phyloP scores from a whole-genome alignment of 2,797 vertebrate genomes.

The Alosa sapidissima region DNA sequence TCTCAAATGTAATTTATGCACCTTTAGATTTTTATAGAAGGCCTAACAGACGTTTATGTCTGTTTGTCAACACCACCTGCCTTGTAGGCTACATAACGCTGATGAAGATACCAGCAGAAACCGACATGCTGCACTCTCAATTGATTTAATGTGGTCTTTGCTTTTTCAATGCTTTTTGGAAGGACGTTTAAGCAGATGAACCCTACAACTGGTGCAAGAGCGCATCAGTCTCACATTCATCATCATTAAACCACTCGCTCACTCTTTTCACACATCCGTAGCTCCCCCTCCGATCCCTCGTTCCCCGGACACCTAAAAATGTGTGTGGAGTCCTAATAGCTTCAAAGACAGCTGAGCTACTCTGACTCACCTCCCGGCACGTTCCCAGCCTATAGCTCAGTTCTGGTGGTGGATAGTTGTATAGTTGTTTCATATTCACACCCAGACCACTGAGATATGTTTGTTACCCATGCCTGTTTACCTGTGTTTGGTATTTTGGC shows the following conservation, averaged over 20 bases:
- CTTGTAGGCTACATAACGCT: constrained; percentile 87
- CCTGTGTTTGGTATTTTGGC: background rate
- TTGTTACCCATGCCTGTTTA: background rate
- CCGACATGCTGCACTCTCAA: constrained; percentile 94
- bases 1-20: background rate
- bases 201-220: constrained; percentile 97
- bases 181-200: constrained; percentile 99
- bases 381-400: background rate
- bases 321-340: background rate
- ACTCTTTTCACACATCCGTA: constrained; percentile 88
- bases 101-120: constrained; percentile 89
- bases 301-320: background rate
- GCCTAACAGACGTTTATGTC: constrained; percentile 57
- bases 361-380: background rate
- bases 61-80: constrained; percentile 62
- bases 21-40: background rate
- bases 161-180: constrained; percentile 96
- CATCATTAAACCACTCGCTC: constrained; percentile 95
- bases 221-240: constrained; percentile 99
- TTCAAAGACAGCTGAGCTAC: background rate
- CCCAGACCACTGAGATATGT: background rate
- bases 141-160: constrained; percentile 99
- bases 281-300: background rate
- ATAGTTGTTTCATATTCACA: background rate
- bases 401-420: too few species aligned